Evolutionary conservation across 1,140 invertebrate species (phyloP).

Genomic region (Maconellicoccus hirsutus): DNA sequence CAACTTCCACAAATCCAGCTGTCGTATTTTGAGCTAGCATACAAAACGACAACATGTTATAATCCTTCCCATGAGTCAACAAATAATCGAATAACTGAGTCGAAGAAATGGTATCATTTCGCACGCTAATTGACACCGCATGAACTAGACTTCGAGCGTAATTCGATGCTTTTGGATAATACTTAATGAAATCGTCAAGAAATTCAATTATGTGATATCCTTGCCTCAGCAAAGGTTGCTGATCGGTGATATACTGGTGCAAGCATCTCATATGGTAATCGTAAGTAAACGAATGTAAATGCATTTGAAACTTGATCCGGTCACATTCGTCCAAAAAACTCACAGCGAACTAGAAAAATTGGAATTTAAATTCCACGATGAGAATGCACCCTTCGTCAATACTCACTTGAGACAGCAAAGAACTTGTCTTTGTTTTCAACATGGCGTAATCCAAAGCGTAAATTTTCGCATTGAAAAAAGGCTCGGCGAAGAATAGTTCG

Average conservation of each 20-base stretch:
- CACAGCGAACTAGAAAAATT: slow-evolving; percentile 44
- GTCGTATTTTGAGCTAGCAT: slow-evolving; percentile 43
- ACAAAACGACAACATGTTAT: slow-evolving; percentile 53
- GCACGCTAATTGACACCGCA: slow-evolving; percentile 49
- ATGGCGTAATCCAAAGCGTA: slow-evolving; percentile 55
- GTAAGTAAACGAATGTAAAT: slow-evolving; percentile 78
- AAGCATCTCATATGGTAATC: slow-evolving; percentile 72
- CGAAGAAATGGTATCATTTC: slow-evolving; percentile 49
- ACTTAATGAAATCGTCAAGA: slow-evolving; percentile 69
- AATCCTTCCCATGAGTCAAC: slow-evolving; percentile 53
- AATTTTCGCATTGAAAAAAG: slow-evolving; percentile 63
- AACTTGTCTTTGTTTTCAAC: background rate
- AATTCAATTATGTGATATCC: slow-evolving; percentile 66
- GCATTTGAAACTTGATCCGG: slow-evolving; percentile 58
- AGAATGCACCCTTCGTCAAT: background rate
- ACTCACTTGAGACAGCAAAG: background rate
- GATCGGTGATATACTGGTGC: slow-evolving; percentile 50
- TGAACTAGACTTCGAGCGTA: slow-evolving; percentile 67
- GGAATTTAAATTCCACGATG: background rate
- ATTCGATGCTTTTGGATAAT: slow-evolving; percentile 71
- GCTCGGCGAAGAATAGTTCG: slow-evolving; percentile 55
- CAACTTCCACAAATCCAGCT: background rate
- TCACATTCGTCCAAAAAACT: slow-evolving; percentile 68
- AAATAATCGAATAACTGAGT: slow-evolving; percentile 61
- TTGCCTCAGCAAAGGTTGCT: slow-evolving; percentile 46